Base-by-base conservation (phyloP, 2,888 invertebrate species). In the Syrphus vitripennis region DNA sequence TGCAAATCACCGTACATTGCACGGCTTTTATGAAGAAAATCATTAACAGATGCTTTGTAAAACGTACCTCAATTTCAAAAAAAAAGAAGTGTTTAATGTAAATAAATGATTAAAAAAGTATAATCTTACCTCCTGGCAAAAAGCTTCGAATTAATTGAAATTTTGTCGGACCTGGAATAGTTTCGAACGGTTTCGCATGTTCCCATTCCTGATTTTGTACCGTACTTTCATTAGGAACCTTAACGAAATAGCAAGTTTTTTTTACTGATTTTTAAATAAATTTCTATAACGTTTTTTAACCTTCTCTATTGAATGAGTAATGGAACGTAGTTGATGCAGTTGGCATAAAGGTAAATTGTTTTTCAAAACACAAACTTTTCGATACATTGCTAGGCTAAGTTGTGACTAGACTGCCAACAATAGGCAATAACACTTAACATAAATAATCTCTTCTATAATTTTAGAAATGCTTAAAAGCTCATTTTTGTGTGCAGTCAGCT, bases 1-100 rank as follows among this genome's bases (percentile, higher is more conserved):
- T 91, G 90, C 6, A 93, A 89, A 7, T 92, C 88, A 0, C 94
- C 94, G 61, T 92, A 89, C 16, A 90, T 89, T 9, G 88, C 6
- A 0, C 72, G 82, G 72, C n/a, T 50, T 21, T 90, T 71, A 4
- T 82, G 86, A 42, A 88, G 0, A 19, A 89, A 3, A 12, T 89
- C 31, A 0, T 48, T 12, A 0, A 88, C 1, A 7, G 89, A 89
- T 69, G 88, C 14, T 1, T 90, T 88, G 16, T 76, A 57, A 55
- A 45, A 57, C 1, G 6, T 21, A 24, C 76, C 67, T 63, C 0
- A 4, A 6, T 4, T n/a, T n/a, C n/a, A 26, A 4, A 19, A 4
- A 21, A 55, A 40, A 42, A 6, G n/a, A 10, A 31, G 10, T 14
- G 16, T 10, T 14, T 4, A 1, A 48, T 1, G 5, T 24, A 1